Base-by-base conservation (phyloP, 2,113 vertebrate genomes). In the Tragelaphus buxtoni region DNA sequence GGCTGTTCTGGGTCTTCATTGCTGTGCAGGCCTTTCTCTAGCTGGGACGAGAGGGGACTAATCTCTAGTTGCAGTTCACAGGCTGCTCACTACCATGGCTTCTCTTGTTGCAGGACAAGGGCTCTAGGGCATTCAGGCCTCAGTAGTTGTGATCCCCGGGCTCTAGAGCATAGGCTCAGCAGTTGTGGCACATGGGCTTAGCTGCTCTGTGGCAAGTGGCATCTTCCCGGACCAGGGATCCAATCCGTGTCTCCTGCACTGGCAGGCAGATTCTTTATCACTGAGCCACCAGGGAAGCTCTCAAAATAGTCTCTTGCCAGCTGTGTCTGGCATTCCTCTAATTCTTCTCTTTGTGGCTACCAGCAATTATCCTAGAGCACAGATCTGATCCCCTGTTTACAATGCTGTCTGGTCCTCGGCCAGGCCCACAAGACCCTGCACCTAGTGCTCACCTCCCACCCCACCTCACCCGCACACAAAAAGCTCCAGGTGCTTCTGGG, bases 381-480 rank as follows among this genome's bases (percentile, higher is more conserved):
- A 42, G 47, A 42, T n/a, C 49, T 22, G 35, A 56, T 18, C 10
- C 14, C 42, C 72, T 7, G 20, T 61, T 56, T 56, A 18, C 28
- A 58, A 42, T 2, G 22, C 60, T 45, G 47, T 1, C 2, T 0
- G 35, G n/a, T 39, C 24, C 86, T 32, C 3, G 2, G 69, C 69
- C 26, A 12, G 83, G 28, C 35, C 35, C 18, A 3, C 63, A 9
- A 10, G 56, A 9, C 22, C 14, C 53, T 8, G 9, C 26, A 3
- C 22, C 3, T 39, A 24, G n/a, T 12, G 28, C 30, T 11, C 16
- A 17, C 49, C 53, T 9, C 14, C 6, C 2, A 30, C 8, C 26
- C 77, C 5, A 4, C 35, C 28, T 3, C 0, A 17, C 17, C 10
- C 3, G 0, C 8, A 18, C 30, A 1, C 35, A 0, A 24, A 7